phyloP scores from a whole-genome alignment of 2,888 invertebrate genomes.

The Platycheirus albimanus region DNA sequence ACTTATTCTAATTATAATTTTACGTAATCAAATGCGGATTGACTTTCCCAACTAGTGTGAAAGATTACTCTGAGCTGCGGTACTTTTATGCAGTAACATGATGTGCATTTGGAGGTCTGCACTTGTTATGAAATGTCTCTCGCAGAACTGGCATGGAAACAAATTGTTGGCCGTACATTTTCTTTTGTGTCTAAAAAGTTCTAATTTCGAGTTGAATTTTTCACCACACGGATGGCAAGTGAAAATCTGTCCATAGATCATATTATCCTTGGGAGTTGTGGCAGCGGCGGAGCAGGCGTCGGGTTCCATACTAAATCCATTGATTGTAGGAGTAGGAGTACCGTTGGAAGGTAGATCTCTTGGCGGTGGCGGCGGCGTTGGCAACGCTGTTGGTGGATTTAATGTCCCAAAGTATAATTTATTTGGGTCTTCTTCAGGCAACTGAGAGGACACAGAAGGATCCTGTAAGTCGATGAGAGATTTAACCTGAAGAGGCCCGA shows the following conservation, averaged over 20 bases:
- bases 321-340: conserved; percentile 7
- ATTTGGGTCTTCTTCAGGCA: conserved; percentile 55
- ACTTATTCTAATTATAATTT: background rate
- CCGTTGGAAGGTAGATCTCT: conserved; percentile 22
- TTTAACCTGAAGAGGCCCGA: conserved; percentile 44
- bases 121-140: conserved; percentile 73
- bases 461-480: conserved; percentile 59
- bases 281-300: too few relatives aligned
- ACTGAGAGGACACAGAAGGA: conserved; percentile 67
- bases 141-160: conserved; percentile 75
- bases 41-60: background rate
- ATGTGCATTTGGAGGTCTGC: conserved; percentile 76
- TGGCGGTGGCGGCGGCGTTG: background rate
- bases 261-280: conserved; percentile 65
- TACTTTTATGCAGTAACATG: conserved; percentile 73
- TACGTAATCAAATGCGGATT: conserved; percentile 17
- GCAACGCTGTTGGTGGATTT: background rate
- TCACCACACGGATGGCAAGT: conserved; percentile 76
- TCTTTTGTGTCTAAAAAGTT: conserved; percentile 75
- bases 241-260: conserved; percentile 74
- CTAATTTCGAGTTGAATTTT: conserved; percentile 75
- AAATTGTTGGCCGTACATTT: conserved; percentile 75
- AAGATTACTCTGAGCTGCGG: conserved; percentile 31
- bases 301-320: conserved; percentile 34
- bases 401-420: conserved; percentile 27